These are phyloP conservation scores for Nymphicus hollandicus DNA, from an alignment of 2,113 vertebrate species.

Conservation along the genomic window DNA sequence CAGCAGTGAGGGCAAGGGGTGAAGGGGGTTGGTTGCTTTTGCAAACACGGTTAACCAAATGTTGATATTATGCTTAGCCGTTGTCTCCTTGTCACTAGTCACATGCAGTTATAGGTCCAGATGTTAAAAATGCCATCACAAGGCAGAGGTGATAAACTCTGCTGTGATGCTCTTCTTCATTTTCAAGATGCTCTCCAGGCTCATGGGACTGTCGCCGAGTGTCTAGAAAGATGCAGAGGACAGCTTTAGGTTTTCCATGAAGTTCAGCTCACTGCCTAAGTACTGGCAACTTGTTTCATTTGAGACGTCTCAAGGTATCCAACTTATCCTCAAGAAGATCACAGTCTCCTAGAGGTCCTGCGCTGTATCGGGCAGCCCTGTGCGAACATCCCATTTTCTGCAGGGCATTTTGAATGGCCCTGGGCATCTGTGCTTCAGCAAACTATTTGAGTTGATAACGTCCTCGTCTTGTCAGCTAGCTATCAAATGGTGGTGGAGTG, in stretches of 20 bases:
- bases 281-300: neutral
- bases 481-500: accelerated
- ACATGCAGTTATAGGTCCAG: slow-evolving; percentile 5
- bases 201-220: accelerated
- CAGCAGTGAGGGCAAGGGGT: slow-evolving; percentile 41
- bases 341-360: neutral
- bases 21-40: slow-evolving; percentile 32
- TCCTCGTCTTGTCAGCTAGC: neutral
- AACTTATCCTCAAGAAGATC: neutral
- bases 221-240: neutral
- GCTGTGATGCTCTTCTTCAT: neutral
- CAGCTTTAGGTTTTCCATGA: neutral
- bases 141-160: neutral
- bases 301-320: neutral
- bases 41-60: slow-evolving; percentile 51
- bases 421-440: neutral
- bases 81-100: slow-evolving; percentile 54
- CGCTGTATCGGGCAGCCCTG: neutral
- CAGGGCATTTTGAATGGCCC: neutral
- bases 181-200: neutral
- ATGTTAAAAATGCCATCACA: neutral
- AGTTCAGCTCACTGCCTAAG: neutral
- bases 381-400: neutral
- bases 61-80: slow-evolving; percentile 61
- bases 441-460: neutral